Base-by-base conservation (phyloP, 2,888 invertebrate genomes). In the Parascotia fuliginaria region DNA sequence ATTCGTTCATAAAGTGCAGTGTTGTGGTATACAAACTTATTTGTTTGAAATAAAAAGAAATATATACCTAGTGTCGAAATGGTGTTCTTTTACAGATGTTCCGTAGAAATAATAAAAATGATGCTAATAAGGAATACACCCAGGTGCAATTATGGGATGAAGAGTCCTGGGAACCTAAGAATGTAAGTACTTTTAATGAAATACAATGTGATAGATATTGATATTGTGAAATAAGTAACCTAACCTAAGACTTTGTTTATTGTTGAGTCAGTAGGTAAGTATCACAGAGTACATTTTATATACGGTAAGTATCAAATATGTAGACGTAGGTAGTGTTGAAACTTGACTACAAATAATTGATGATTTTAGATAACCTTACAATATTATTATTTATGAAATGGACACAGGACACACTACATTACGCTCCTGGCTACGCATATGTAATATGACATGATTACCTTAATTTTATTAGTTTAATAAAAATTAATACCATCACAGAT, bases 81-180 rank as follows among this genome's bases (percentile, higher is more conserved):
- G 43, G 55, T 69, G 63, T 61, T 54, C 28, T 45, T 59, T 70
- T 66, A 60, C 73, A 79, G 70, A 89, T 89, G 89, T 81, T 80
- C 65, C 88, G 88, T 50, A 77, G 87, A 63, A 87, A 71, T 65
- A 64, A 70, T 42, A 77, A 73, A 65, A 79, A 77, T 71, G 77
- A 75, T 58, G 76, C 74, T 16, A 58, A 40, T 60, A 70, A 73
- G 40, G 81, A 80, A 57, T 87, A 85, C 42, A 79, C 77, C 1
- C 68, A 77, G 69, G 59, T 88, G 61, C 75, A 79, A 33, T 40
- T 89, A 37, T 85, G 79, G 80, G 79, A 84, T 49, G 60, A 65
- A 29, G 73, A 74, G 22, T 49, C 54, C 15, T 60, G 64, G 55
- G 58, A 45, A 5, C 39, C 41, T 34, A 40, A 53, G 42, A 65